Base-by-base conservation (phyloP, 2,888 invertebrate species). In the Saturnia pavonia region DNA sequence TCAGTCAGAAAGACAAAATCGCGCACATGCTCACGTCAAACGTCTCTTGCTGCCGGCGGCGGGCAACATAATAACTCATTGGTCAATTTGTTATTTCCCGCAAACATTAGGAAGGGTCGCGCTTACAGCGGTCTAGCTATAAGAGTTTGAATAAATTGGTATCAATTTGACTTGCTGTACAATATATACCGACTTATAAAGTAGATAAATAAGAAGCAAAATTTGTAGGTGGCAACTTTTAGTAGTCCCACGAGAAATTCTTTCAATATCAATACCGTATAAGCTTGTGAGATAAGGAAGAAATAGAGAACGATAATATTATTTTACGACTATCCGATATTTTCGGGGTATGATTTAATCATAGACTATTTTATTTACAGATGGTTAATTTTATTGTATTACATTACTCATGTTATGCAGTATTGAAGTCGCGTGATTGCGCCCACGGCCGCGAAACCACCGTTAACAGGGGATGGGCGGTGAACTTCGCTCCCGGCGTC, bases 201-300 rank as follows among this genome's bases (percentile, higher is more conserved):
- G 48, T n/a, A 63, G n/a, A n/a, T 34, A 34, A 16, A 65, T 65
- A 40, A 34, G 34, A 34, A 40, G 1, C 34, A 2, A n/a, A 65
- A 65, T 40, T 63, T 34, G 63, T 34, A 27, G 8, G 65, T 19
- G 40, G 40, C 34, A 40, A 42, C n/a, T 54, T 45, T 48, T 68
- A 68, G 73, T 72, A 71, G 72, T 75, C 82, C 78, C 78, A 54
- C 70, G 80, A 77, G 83, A 81, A 75, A 73, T 75, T 75, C 70
- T 76, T 74, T 75, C 74, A 73, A 73, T 80, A 81, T 81, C 80
- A 81, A 82, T 80, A 76, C 74, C 74, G 74, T 69, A 72, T 73
- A 77, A 48, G 69, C 67, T 70, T 70, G 63, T 45, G 67, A 68
- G 71, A 68, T 71, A 63, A 51, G 73, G 72, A 76, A 76, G 76